These are phyloP conservation scores for Lutraria lutraria DNA, from an alignment of 2,888 invertebrate species.

Conservation along the genomic window DNA sequence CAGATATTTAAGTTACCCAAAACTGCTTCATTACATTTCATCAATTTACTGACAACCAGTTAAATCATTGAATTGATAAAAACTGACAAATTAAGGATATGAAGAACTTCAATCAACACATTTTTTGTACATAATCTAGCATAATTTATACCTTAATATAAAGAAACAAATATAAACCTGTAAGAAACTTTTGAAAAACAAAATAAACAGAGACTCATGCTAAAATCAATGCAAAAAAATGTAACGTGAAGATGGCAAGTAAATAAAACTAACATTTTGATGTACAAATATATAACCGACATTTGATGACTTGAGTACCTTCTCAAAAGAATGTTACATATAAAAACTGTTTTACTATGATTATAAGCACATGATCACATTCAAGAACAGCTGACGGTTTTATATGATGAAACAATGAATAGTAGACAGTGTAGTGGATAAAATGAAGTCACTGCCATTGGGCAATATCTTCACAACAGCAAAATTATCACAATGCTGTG, in stretches of 20 bases:
- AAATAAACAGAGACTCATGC: not conserved
- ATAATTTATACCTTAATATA: no score
- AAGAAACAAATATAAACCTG: no score
- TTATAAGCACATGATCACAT: not conserved
- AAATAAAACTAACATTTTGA: not conserved
- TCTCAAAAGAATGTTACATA: not conserved
- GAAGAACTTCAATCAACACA: no score
- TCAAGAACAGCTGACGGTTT: not conserved
- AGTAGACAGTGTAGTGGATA: not conserved
- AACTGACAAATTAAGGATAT: no score
- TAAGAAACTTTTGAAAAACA: not conserved
- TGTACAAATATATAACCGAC: not conserved
- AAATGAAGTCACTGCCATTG: not conserved
- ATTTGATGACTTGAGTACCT: not conserved
- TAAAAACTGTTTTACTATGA: not conserved
- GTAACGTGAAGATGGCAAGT: not conserved
- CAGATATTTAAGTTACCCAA: no score
- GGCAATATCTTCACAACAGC: not conserved
- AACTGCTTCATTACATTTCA: no score
- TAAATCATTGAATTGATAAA: no score
- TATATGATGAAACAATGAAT: not conserved
- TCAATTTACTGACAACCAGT: no score
- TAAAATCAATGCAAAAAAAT: not conserved
- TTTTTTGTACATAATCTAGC: no score
- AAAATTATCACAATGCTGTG: not conserved